These are phyloP conservation scores for Leptogaster cylindrica DNA, from an alignment of 2,888 invertebrate species.

Conservation along the genomic window DNA sequence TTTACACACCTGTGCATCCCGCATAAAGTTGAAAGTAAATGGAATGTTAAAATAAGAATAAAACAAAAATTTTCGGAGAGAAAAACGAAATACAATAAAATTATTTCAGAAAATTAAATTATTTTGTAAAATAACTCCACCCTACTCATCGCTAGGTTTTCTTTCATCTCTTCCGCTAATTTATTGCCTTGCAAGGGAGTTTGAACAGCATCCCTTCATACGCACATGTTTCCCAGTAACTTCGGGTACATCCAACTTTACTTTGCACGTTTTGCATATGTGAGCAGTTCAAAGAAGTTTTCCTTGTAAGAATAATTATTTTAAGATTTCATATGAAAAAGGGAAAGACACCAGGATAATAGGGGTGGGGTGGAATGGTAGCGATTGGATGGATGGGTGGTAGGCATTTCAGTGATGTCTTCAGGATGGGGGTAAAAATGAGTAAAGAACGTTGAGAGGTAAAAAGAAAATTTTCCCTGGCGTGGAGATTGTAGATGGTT, in stretches of 20 bases:
- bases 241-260: no score
- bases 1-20: no score
- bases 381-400: not conserved
- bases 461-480: constrained; percentile 29
- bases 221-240: constrained; percentile 7
- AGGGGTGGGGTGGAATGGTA: not conserved
- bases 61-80: no score
- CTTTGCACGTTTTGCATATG: constrained; percentile 23
- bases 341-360: not conserved
- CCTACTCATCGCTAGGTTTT: not conserved
- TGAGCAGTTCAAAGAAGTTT: constrained; percentile 36
- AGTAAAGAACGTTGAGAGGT: constrained; percentile 5
- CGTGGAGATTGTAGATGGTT: constrained; percentile 26
- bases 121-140: not conserved
- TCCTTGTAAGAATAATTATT: constrained; percentile 40
- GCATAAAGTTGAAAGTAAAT: no score
- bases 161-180: constrained; percentile 26
- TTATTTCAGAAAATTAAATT: constrained; percentile 33
- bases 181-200: constrained; percentile 12
- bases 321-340: constrained; percentile 36
- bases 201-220: constrained; percentile 21
- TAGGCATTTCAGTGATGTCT: no score
- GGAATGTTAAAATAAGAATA: no score
- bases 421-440: not conserved
- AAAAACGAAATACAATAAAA: no score